Percentiles rank a stretch among this genome's conserved stretches.
phyloP scores from a whole-genome alignment of 2,888 invertebrate genomes.

The Drosophila testacea region DNA sequence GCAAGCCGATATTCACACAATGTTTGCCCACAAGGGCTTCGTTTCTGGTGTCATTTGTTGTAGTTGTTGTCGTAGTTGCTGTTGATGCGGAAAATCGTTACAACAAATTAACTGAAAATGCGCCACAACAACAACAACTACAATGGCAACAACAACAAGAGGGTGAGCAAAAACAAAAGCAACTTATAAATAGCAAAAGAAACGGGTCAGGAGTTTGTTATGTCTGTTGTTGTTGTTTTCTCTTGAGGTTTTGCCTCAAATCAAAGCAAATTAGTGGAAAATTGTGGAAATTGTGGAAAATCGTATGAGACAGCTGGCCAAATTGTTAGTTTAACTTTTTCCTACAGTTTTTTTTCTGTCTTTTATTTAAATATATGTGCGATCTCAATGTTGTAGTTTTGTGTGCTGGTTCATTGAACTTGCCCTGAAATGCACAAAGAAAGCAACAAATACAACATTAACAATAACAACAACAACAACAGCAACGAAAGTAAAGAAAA shows the following conservation, averaged over 20 bases:
- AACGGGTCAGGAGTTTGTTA: slow-evolving; percentile 67
- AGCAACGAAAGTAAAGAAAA: slow-evolving; percentile 24
- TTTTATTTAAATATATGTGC: slow-evolving; percentile 13
- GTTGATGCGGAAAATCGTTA: slow-evolving; percentile 77
- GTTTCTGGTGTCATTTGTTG: slow-evolving; percentile 18
- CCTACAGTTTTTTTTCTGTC: not conserved
- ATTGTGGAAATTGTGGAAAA: slow-evolving; percentile 60
- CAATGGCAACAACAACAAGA: slow-evolving; percentile 32
- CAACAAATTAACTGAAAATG: slow-evolving; percentile 77
- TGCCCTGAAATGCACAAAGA: slow-evolving; percentile 6
- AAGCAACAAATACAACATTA: slow-evolving; percentile 7
- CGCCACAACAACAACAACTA: slow-evolving; percentile 42
- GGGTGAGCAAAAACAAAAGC: slow-evolving; percentile 35
- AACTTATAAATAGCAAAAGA: slow-evolving; percentile 66
- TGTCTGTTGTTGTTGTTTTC: slow-evolving; percentile 42
- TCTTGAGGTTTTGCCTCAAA: slow-evolving; percentile 57
- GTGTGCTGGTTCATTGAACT: slow-evolving; percentile 44
- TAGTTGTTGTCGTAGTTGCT: slow-evolving; percentile 18
- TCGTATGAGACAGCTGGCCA: slow-evolving; percentile 49
- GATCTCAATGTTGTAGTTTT: not conserved
- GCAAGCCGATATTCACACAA: slow-evolving; percentile 56
- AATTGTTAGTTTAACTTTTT: slow-evolving; percentile 43
- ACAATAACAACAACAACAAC: slow-evolving; percentile 1
- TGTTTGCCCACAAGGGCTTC: slow-evolving; percentile 59
- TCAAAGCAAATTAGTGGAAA: slow-evolving; percentile 66